Base-by-base conservation (phyloP, 1,140 invertebrate genomes). In the Atta colombica region DNA sequence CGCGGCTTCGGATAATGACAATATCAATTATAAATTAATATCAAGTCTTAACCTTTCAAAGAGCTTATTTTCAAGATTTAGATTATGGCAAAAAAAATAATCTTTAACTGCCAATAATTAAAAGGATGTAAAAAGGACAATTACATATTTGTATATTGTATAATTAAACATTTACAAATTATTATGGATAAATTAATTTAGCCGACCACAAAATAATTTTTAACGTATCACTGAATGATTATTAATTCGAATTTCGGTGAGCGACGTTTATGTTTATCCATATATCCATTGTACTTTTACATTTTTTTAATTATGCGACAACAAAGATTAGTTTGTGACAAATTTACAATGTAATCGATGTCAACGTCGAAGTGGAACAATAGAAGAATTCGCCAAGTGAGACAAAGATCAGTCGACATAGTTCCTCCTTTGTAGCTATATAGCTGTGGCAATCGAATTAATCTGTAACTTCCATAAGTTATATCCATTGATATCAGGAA, bases 401-500 rank as follows among this genome's bases (percentile, higher is more conserved):
- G 72, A 87, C 77, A 82, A 49, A 82, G 85, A 69, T 60, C 86
- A 66, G 35, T 71, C 25, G 66, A 78, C 35, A 89, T 80, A 88
- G 84, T 87, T 91, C 35, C 77, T 28, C 45, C 39, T 74, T 77
- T 75, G 69, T 77, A 78, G 81, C 63, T 85, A 3, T 87, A 6
- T 25, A n/a, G n/a, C 39, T 61, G 51, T 66, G 21, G 58, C 89
- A 87, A 89, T 88, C 88, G 75, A 91, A 89, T 91, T 90, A 90
- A 31, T 55, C 45, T 80, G 80, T 53, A 80, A 69, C 89, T 89
- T 85, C 86, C 75, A 89, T 91, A 89, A 90, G 88, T 91, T 89
- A 89, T 53, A 39, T 0, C 63, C 71, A 88, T 91, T 72, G 82
- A 88, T 85, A 85, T 77, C 87, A n/a, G 85, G 69, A 81, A 80